Conservation (phyloP, 1,140 invertebrate species). For the Drosophila busckii region DNA sequence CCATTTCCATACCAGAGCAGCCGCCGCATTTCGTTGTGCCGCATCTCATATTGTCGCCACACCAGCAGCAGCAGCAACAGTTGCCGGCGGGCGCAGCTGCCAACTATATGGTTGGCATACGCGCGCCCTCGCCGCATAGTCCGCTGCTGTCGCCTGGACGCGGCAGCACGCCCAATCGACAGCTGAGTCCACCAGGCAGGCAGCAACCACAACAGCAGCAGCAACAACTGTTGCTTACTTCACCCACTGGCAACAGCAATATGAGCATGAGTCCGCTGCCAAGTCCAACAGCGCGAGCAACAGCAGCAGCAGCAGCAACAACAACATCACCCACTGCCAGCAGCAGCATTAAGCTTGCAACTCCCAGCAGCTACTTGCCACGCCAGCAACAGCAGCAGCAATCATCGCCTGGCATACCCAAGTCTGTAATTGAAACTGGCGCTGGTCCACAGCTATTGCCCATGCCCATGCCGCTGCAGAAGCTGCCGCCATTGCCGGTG, state of each 20-base stretch:
- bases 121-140: constrained; percentile 64
- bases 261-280: constrained; percentile 51
- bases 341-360: constrained; percentile 10
- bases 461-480: constrained; percentile 58
- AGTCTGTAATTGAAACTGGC: constrained; percentile 58
- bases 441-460: constrained; percentile 50
- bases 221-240: constrained; percentile 25
- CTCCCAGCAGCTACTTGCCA: constrained; percentile 43
- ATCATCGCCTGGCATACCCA: constrained; percentile 30
- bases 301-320: constrained; percentile 3
- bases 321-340: constrained; percentile 40
- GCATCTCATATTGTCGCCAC: constrained; percentile 80
- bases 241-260: constrained; percentile 35
- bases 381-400: constrained; percentile 26
- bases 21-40: constrained; percentile 80
- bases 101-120: constrained; percentile 54
- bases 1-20: constrained; percentile 81
- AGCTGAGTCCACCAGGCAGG: constrained; percentile 50
- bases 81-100: constrained; percentile 9
- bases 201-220: constrained; percentile 18
- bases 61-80: constrained; percentile 40
- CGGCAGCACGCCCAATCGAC: constrained; percentile 46
- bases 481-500: constrained; percentile 59
- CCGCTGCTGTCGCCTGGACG: constrained; percentile 57
- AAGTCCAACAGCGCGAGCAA: constrained; percentile 51